Evolutionary conservation across 1,140 invertebrate genomes (phyloP), one percentile per base, ranked within the genome.

Genomic region (Drosophila mauritiana): DNA sequence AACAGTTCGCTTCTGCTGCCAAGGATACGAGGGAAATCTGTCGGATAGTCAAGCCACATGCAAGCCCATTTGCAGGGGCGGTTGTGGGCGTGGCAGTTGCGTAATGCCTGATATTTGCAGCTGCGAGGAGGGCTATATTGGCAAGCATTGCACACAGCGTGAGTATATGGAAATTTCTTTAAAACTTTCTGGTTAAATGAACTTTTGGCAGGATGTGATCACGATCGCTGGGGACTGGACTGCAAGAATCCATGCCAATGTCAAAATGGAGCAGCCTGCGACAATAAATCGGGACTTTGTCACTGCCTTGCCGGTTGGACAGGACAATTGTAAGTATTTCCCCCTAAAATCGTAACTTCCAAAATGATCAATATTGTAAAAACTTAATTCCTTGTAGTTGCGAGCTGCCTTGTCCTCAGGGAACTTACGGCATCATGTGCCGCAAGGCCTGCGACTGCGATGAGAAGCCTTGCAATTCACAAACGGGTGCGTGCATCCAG

Each of bases 181-280:
- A 17, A 2, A 22, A 0, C 40, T 43, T 12, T 34, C 13, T 53
- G 13, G n/a, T 11, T 42, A 3, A 40, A 13, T 22, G 22, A 1
- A n/a, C 8, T 22, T 22, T 43, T 34, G 10, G 0, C 15, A 90
- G 92, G 89, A 20, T 91, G 91, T 20, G 78, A 89, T 68, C 90
- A 92, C 34, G 91, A 92, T 77, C 88, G 88, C 46, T 92, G 89
- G 84, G 92, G 92, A 8, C 17, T 92, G 65, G 84, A 91, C 56
- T 92, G 83, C 70, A 80, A 79, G 25, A 89, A 92, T 73, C 17
- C 48, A 0, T 91, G 91, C 36, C 56, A 80, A 22, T 92, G 90
- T 55, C 78, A 76, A 40, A 91, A 92, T 49, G 86, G 78, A 40
- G 84, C 84, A 4, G 91, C 80, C 6, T 92, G 89, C 31, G 91